phyloP scores from a whole-genome alignment of 2,797 vertebrate species.

The Hemibagrus guttatus region DNA sequence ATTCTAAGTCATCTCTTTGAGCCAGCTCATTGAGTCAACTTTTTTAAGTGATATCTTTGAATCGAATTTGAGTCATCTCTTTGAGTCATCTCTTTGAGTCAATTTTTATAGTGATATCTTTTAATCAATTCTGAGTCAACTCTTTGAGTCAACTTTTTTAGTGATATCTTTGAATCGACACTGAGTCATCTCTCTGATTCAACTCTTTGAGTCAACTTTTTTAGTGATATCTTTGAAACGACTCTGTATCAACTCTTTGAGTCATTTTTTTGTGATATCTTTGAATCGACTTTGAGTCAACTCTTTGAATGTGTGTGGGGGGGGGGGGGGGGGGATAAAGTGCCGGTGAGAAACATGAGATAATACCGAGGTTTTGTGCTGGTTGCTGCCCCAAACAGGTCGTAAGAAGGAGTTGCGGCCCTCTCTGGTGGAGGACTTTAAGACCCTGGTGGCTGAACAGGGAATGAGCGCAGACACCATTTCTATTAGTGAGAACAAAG shows the following conservation, averaged over 20 bases:
- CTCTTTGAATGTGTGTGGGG: no score
- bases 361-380: background rate
- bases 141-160: background rate
- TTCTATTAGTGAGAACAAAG: slow-evolving; percentile 76
- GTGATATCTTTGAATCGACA: background rate
- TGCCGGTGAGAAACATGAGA: background rate
- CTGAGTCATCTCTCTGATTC: background rate
- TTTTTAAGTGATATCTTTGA: background rate
- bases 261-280: no score
- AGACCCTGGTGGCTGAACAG: slow-evolving; percentile 74
- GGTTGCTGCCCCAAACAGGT: slow-evolving; percentile 69
- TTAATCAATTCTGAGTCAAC: background rate
- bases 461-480: slow-evolving; percentile 75
- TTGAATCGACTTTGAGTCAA: background rate
- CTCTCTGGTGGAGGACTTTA: slow-evolving; percentile 81
- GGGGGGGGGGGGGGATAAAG: no score
- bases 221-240: background rate
- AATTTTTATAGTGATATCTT: background rate
- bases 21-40: background rate
- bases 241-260: background rate
- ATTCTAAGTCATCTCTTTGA: background rate
- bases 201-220: background rate
- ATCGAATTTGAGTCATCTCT: background rate
- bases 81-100: background rate
- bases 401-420: slow-evolving; percentile 75